Conservation (phyloP, 2,888 invertebrate genomes). For the Lacanobia oleracea region DNA sequence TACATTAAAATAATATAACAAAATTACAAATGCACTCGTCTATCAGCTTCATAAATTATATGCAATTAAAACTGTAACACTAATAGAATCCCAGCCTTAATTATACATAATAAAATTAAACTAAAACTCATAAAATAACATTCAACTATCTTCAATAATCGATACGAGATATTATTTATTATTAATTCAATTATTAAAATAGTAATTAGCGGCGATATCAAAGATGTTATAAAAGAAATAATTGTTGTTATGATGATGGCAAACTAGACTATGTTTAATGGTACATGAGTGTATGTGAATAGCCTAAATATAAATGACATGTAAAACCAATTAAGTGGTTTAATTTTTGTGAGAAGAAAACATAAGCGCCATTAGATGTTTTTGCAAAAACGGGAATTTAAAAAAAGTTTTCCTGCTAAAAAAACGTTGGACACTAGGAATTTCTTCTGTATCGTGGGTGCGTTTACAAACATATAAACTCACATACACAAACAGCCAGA, state of each 20-base stretch:
- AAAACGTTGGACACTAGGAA: too few relatives aligned
- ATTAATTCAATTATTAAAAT: slow-evolving; percentile 73
- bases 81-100: slow-evolving; percentile 67
- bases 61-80: slow-evolving; percentile 73
- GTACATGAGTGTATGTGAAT: slow-evolving; percentile 10
- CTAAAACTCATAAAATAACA: slow-evolving; percentile 68
- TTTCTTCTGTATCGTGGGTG: too few relatives aligned
- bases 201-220: slow-evolving; percentile 69
- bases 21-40: slow-evolving; percentile 42
- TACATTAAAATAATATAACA: slow-evolving; percentile 39
- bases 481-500: too few relatives aligned
- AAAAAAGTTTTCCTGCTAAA: too few relatives aligned
- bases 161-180: slow-evolving; percentile 69
- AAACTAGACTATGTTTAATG: slow-evolving; percentile 43
- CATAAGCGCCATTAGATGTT: background rate
- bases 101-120: slow-evolving; percentile 72
- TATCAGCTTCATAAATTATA: slow-evolving; percentile 42
- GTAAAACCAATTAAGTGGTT: background rate
- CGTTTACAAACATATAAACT: too few relatives aligned
- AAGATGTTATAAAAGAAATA: slow-evolving; percentile 62
- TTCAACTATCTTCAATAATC: slow-evolving; percentile 67
- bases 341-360: background rate
- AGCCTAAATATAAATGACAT: slow-evolving; percentile 14
- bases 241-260: slow-evolving; percentile 41
- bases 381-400: background rate